Base-by-base conservation (phyloP, 2,888 invertebrate species). In the Eudemis profundana region DNA sequence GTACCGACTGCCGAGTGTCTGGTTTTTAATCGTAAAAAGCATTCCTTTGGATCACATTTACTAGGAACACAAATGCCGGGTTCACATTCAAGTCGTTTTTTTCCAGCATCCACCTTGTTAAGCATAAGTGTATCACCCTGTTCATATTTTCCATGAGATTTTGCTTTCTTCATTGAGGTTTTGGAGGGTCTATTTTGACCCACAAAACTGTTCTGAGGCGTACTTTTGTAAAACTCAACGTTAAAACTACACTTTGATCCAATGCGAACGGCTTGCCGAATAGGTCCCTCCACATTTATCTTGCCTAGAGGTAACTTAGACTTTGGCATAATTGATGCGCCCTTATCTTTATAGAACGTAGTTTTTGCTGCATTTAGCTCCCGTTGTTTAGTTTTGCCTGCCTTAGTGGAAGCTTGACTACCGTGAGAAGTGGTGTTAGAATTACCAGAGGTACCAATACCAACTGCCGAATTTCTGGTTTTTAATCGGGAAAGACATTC, bases 221-320 rank as follows among this genome's bases (percentile, higher is more conserved):
- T 3, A 7, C 53, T 38, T 53, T 36, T 21, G 14, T 38, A 53
- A 53, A 53, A 53, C 21, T 38, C 21, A 53, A 53, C n/a, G 53
- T 53, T 38, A 53, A 38, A 38, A 53, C 53, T 38, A 10, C 38
- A 53, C 8, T 19, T 53, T 14, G 38, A 53, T 38, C 38, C 38
- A 14, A 38, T 53, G 3, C 38, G 53, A 38, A 38, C 53, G 2
- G 14, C 53, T 38, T 53, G 38, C 2, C 53, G 8, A 14, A 21
- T 53, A 1, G 38, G 53, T n/a, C 33, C 36, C 7, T n/a, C 0
- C 2, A 19, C 4, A 7, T 12, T 0, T 15, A 1, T 7, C 33
- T 19, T 51, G 19, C n/a, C 19, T 36, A 33, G 33, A 8, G 33
- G 33, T 10, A 33, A 10, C 10, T 33, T 33, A 33, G 7, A 2